Percentiles rank a stretch among this genome's conserved stretches.
Evolutionary conservation across 2,113 vertebrate genomes (phyloP).

Genomic region (Hystrix brachyura): DNA sequence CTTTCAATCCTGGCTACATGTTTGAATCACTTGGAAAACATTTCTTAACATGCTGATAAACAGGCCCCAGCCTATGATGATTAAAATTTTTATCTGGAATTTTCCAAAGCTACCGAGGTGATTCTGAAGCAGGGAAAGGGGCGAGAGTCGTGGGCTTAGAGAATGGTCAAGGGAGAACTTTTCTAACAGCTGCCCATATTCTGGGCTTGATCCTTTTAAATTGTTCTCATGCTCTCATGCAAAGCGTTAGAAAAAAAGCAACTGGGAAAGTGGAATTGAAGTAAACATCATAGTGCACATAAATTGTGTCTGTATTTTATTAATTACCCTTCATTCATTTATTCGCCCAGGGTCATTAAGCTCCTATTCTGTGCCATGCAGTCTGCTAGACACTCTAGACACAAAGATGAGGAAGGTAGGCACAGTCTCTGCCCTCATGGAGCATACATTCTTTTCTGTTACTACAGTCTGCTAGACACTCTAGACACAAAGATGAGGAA

Average conservation of each 20-base stretch:
- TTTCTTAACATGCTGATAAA: background rate
- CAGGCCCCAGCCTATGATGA: background rate
- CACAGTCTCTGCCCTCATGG: background rate
- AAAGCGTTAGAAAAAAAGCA: slow-evolving; percentile 18
- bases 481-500: too few species aligned
- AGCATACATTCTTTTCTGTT: background rate
- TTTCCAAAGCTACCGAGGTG: background rate
- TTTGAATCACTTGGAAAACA: slow-evolving; percentile 24
- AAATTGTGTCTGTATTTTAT: slow-evolving; percentile 28
- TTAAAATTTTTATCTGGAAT: background rate
- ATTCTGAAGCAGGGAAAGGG: background rate
- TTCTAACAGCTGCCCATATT: background rate
- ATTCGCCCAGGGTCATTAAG: slow-evolving; percentile 30
- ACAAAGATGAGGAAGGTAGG: background rate
- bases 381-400: background rate
- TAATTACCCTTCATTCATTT: slow-evolving; percentile 6
- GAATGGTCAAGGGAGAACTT: background rate
- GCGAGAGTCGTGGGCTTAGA: background rate
- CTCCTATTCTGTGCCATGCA: background rate
- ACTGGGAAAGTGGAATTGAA: background rate
- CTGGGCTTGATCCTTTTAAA: background rate
- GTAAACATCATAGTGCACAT: background rate
- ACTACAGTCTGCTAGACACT: background rate
- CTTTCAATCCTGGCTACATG: background rate
- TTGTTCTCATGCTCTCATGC: background rate